Evolutionary conservation across 1,140 invertebrate genomes (phyloP).

Genomic region (Helicoverpa armigera): DNA sequence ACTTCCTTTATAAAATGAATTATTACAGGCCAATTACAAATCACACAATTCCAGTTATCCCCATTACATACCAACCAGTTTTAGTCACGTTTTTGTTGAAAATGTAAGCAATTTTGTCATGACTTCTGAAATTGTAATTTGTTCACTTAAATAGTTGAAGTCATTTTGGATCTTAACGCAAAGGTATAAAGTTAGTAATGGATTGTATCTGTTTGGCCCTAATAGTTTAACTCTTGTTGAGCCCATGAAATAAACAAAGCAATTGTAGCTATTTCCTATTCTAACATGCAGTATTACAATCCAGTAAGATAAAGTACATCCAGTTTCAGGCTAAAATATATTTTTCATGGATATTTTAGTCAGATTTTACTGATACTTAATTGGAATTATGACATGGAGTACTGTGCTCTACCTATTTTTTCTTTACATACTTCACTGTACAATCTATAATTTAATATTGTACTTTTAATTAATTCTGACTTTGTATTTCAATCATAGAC

Average conservation of each 20-base stretch:
- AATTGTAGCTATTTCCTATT: slow-evolving; percentile 16
- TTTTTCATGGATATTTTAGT: no score
- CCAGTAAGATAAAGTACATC: background rate
- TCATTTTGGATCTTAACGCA: background rate
- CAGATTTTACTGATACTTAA: no score
- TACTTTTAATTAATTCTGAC: no score
- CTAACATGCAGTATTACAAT: slow-evolving; percentile 3
- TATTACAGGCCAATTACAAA: background rate
- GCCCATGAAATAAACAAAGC: slow-evolving; percentile 33
- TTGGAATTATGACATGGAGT: no score
- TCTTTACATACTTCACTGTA: no score
- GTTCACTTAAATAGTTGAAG: background rate
- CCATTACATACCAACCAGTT: slow-evolving; percentile 1
- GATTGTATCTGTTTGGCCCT: background rate
- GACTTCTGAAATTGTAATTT: background rate
- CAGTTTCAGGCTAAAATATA: background rate
- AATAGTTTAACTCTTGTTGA: slow-evolving; percentile 12
- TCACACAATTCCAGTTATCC: background rate
- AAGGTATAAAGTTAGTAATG: background rate
- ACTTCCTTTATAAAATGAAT: background rate
- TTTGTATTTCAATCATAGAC: no score
- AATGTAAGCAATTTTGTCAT: slow-evolving; percentile 1
- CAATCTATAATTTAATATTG: no score
- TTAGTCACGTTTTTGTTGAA: slow-evolving; percentile 23
- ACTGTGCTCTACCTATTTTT: no score